These are phyloP conservation scores for Penaeus japonicus DNA, from an alignment of 1,140 invertebrate genomes.

Conservation along the genomic window DNA sequence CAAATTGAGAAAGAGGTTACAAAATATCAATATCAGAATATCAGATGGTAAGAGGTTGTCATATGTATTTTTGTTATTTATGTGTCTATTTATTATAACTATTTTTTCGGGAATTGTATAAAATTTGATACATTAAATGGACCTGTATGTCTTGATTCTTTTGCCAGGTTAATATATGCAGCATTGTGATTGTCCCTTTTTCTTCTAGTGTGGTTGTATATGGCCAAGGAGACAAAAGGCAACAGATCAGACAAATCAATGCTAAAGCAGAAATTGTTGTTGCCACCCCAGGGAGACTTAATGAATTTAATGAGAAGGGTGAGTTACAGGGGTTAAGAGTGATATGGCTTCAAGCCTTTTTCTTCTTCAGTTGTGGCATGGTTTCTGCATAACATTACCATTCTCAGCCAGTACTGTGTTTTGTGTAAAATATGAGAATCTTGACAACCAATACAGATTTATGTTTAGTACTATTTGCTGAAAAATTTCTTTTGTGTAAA, in stretches of 20 bases:
- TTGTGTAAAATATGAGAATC: too few relatives aligned
- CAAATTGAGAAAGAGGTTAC: slow-evolving; percentile 90
- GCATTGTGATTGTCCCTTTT: slow-evolving; percentile 60
- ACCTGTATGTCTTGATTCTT: too few relatives aligned
- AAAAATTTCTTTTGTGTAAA: too few relatives aligned
- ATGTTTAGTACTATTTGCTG: too few relatives aligned
- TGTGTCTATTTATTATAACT: not conserved
- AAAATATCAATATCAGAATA: slow-evolving; percentile 83
- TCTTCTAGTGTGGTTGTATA: slow-evolving; percentile 78
- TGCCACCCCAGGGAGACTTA: slow-evolving; percentile 87
- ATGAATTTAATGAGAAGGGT: slow-evolving; percentile 75
- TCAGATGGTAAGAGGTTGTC: slow-evolving; percentile 73
- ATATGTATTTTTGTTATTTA: not conserved
- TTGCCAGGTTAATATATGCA: too few relatives aligned
- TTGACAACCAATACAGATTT: too few relatives aligned
- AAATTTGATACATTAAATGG: not conserved
- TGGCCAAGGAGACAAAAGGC: slow-evolving; percentile 79
- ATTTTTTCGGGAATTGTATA: not conserved
- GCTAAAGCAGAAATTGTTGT: slow-evolving; percentile 87
- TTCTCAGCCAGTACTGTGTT: too few relatives aligned
- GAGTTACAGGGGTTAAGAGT: slow-evolving; percentile 52
- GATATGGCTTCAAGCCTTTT: too few relatives aligned
- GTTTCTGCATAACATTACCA: too few relatives aligned
- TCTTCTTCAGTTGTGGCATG: too few relatives aligned
- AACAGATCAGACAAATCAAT: slow-evolving; percentile 76